Percentiles rank a stretch among this genome's conserved stretches.
phyloP scores from a whole-genome alignment of 2,113 vertebrate species.

The Balaeniceps rex region DNA sequence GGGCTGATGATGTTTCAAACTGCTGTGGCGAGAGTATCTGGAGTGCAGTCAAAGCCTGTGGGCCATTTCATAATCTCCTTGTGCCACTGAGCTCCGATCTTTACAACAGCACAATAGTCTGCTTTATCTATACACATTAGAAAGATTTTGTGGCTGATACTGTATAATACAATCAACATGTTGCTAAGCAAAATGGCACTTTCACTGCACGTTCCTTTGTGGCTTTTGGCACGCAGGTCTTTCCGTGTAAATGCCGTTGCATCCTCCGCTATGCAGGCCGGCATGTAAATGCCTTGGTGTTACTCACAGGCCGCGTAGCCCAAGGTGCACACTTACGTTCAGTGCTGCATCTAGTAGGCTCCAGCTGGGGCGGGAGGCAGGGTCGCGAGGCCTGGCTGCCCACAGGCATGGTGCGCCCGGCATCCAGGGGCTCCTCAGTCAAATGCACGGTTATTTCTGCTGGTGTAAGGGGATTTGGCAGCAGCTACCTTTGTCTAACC shows the following conservation, averaged over 20 bases:
- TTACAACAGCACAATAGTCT: neutral
- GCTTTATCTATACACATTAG: neutral
- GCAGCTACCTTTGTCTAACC: neutral
- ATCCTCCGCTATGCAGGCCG: neutral
- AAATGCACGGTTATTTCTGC: neutral
- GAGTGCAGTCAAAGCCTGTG: neutral
- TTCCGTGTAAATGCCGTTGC: neutral
- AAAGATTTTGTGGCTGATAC: neutral
- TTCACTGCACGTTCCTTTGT: neutral
- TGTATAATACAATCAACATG: neutral
- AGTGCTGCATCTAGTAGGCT: too few relatives aligned
- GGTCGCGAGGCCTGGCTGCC: neutral
- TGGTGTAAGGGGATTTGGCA: neutral
- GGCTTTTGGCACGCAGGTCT: neutral
- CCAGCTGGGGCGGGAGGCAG: accelerated
- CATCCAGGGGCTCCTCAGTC: neutral
- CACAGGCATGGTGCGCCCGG: accelerated
- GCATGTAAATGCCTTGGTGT: accelerated
- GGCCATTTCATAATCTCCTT: neutral
- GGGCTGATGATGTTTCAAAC: neutral
- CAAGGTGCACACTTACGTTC: neutral
- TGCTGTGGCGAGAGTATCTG: neutral
- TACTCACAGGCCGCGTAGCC: accelerated
- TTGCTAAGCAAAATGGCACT: neutral
- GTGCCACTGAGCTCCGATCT: neutral